phyloP scores from a whole-genome alignment of 2,797 vertebrate species.

The Hylomyscus alleni region DNA sequence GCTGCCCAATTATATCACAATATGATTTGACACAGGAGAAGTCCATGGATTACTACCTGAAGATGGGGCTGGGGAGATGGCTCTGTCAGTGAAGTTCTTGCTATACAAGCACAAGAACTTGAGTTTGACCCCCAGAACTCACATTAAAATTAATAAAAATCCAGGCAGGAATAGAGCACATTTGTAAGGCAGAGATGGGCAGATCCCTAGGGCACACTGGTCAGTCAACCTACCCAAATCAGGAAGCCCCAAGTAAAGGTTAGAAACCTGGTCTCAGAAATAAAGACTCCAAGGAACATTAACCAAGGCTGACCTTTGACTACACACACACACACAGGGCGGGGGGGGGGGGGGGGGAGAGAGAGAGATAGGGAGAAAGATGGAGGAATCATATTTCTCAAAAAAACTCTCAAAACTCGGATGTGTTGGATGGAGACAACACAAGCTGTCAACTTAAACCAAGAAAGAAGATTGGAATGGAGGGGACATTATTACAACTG shows the following conservation, averaged over 20 bases:
- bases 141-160: not conserved
- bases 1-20: not conserved
- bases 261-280: not conserved
- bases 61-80: not conserved
- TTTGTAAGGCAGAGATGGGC: not conserved
- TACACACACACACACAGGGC: not conserved
- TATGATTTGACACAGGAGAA: not conserved
- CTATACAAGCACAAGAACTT: not conserved
- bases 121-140: not conserved
- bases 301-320: not conserved
- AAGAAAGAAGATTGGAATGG: not conserved
- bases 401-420: not conserved
- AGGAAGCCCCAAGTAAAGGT: not conserved
- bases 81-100: not conserved
- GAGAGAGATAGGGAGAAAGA: not conserved
- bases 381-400: not conserved
- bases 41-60: not conserved
- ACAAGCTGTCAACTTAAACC: not conserved
- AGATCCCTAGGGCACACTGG: not conserved
- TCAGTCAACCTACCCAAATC: not conserved
- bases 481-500: not conserved
- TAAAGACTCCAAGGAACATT: not conserved
- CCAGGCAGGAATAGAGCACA: too few relatives aligned
- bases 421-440: not conserved
- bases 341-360: too few relatives aligned